Conservation (phyloP, 2,113 vertebrate species). For the Mesitornis unicolor region DNA sequence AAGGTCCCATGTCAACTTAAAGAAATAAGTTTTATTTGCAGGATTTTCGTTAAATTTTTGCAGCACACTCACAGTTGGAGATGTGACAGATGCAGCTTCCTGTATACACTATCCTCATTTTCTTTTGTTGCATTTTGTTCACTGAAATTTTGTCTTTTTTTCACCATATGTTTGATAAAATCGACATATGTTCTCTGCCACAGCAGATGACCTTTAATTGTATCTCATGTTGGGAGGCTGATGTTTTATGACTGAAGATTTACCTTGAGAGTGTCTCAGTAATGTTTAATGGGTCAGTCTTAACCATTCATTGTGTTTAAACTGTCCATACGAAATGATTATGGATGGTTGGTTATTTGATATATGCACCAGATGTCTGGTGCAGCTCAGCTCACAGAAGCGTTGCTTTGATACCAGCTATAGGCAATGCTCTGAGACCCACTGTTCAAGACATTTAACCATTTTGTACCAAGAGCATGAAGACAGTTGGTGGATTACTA, state of each 20-base stretch:
- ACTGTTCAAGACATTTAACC: background rate
- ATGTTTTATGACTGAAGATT: constrained; percentile 35
- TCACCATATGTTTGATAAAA: constrained; percentile 15
- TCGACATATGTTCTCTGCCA: constrained; percentile 13
- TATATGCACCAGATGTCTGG: constrained; percentile 5
- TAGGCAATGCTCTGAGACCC: background rate
- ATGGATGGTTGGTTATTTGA: constrained; percentile 29
- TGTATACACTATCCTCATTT: background rate
- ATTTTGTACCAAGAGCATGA: background rate
- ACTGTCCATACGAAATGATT: constrained; percentile 11
- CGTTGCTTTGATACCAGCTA: background rate
- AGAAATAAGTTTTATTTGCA: background rate
- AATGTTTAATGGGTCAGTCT: constrained; percentile 45
- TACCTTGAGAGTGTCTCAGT: constrained; percentile 49
- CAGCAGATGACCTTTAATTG: constrained; percentile 45
- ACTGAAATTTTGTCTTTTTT: background rate
- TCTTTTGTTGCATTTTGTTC: background rate
- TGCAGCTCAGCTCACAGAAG: background rate
- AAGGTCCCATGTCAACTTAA: background rate
- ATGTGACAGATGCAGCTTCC: background rate
- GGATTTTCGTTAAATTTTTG: background rate
- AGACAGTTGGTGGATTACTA: background rate
- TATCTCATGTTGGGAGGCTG: constrained; percentile 4
- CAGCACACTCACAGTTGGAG: background rate
- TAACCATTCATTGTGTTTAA: constrained; percentile 31